Conservation (phyloP, 2,113 vertebrate genomes). For the Scopus umbretta region DNA sequence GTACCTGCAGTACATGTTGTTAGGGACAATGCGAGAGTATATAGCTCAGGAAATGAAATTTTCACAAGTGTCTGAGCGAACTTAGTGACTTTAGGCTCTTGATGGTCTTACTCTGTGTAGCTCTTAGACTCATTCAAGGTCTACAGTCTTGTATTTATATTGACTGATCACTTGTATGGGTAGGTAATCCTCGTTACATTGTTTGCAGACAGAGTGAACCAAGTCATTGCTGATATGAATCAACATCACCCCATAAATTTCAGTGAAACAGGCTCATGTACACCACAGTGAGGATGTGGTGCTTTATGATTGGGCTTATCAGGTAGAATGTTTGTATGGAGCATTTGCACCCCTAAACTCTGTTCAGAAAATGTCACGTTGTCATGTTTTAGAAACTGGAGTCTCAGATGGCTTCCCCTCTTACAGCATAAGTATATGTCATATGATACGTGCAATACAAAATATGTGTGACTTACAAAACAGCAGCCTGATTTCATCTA, state of each 20-base stretch:
- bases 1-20: fast-evolving
- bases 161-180: neutral
- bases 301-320: neutral
- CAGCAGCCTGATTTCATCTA: neutral
- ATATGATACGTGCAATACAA: neutral
- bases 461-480: fast-evolving
- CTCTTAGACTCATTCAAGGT: neutral
- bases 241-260: neutral
- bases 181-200: neutral
- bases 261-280: neutral
- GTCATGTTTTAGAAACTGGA: neutral
- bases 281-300: neutral
- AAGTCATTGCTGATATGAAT: fast-evolving
- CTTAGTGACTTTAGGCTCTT: neutral
- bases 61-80: neutral
- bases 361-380: neutral
- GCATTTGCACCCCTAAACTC: neutral
- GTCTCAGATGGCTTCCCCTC: neutral
- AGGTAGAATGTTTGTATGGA: neutral
- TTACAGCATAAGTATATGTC: neutral
- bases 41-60: neutral
- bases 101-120: neutral
- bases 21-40: neutral
- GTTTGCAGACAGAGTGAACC: neutral
- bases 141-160: neutral